phyloP scores from a whole-genome alignment of 2,888 invertebrate genomes.

The Busseola fusca region DNA sequence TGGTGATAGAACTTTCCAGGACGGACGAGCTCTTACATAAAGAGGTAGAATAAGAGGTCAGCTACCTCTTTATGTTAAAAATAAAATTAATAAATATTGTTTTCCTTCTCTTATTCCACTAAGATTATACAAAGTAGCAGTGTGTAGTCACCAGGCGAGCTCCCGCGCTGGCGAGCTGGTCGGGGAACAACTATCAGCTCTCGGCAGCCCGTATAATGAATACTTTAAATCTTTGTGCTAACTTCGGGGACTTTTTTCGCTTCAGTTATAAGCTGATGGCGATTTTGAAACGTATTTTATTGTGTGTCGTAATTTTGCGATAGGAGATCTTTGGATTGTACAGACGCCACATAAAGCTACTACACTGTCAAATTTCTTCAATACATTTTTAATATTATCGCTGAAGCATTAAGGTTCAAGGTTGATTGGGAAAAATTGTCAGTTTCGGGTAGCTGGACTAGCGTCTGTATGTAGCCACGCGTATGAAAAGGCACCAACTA shows the following conservation, averaged over 20 bases:
- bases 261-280: slow-evolving; percentile 20
- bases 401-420: no score
- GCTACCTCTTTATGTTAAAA: no score
- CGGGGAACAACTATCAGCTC: slow-evolving; percentile 57
- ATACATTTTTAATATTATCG: no score
- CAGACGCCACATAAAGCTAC: no score
- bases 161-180: slow-evolving; percentile 28
- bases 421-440: no score
- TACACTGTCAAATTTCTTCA: no score
- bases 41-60: no score
- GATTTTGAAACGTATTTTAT: neutral
- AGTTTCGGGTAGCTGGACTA: no score
- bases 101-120: neutral
- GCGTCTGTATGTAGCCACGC: no score
- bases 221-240: slow-evolving; percentile 65
- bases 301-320: neutral
- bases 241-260: slow-evolving; percentile 39
- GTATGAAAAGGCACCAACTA: no score
- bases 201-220: slow-evolving; percentile 60
- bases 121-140: slow-evolving; percentile 21
- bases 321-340: neutral
- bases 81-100: slow-evolving; percentile 18
- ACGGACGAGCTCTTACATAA: neutral
- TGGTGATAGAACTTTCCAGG: no score
- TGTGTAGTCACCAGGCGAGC: slow-evolving; percentile 27